Base-by-base conservation (phyloP, 2,113 vertebrate genomes). In the Microtus montanus region DNA sequence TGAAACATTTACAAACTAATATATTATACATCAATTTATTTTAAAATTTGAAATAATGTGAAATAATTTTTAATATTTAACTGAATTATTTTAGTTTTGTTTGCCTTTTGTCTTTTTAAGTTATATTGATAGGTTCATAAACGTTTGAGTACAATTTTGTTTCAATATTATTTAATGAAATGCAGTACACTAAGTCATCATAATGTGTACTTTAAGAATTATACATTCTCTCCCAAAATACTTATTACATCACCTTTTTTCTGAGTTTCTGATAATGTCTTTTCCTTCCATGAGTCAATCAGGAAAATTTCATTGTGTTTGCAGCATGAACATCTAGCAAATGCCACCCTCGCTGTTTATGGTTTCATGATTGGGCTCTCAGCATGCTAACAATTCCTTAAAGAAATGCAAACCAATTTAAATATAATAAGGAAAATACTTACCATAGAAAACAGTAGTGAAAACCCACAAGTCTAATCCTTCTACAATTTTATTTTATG, bases 401-500 rank as follows among this genome's bases (percentile, higher is more conserved):
- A 97, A 97, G 26, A 97, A 97, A 96, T 80, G 24, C 12, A 95
- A 97, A 94, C 70, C 24, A 93, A 92, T 44, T 90, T 96, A 90
- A 96, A 89, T 95, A 96, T 92, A 75, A 93, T 96, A 92, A 73
- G 52, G 28, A 86, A 95, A 93, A 2, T 94, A 90, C 96, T 41
- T 87, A 90, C 83, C 88, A 93, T 96, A 97, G 94, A 35, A 90
- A 30, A 17, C 1, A 85, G 87, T 44, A 79, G 82, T 33, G 26
- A 96, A 96, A 93, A 68, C 79, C 86, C 95, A 93, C 95, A 73
- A 87, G 92, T 95, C 96, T 2, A 96, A 68, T 95, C 0, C 41
- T 41, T 12, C 92, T 96, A 68, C 96, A 94, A 94, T 96, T 96
- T 96, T 95, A 89, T 96, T 96, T 96, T 96, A 96, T 84, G 54